These are phyloP conservation scores for Euzophera pinguis DNA, from an alignment of 2,888 invertebrate genomes.

Conservation along the genomic window DNA sequence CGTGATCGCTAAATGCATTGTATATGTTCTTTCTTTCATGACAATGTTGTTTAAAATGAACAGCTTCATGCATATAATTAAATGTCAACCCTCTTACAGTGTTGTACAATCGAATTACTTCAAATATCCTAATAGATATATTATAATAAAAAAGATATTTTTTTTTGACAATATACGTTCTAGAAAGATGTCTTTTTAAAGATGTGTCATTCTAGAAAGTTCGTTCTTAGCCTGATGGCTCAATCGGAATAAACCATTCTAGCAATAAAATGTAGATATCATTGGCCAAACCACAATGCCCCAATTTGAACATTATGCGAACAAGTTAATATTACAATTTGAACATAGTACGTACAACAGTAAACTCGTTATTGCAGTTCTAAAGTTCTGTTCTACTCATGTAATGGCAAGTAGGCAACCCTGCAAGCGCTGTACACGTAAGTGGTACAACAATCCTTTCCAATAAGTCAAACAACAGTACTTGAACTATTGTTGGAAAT, in stretches of 20 bases:
- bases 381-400: background rate
- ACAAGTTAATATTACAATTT: conserved; percentile 1
- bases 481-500: background rate
- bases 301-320: conserved; percentile 1
- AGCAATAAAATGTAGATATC: background rate
- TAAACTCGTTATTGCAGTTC: background rate
- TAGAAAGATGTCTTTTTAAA: no score
- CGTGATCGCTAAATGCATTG: no score
- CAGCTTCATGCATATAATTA: no score
- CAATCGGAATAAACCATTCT: background rate
- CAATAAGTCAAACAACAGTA: background rate
- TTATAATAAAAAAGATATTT: no score
- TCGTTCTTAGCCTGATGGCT: no score
- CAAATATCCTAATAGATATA: no score
- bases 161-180: no score
- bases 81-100: no score
- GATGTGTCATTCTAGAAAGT: no score
- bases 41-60: no score
- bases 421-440: background rate
- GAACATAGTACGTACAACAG: background rate
- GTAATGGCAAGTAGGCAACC: background rate
- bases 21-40: no score
- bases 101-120: no score
- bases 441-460: background rate
- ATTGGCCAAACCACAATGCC: background rate